These are phyloP conservation scores for Pelecanus crispus DNA, from an alignment of 2,113 vertebrate genomes.

Conservation along the genomic window DNA sequence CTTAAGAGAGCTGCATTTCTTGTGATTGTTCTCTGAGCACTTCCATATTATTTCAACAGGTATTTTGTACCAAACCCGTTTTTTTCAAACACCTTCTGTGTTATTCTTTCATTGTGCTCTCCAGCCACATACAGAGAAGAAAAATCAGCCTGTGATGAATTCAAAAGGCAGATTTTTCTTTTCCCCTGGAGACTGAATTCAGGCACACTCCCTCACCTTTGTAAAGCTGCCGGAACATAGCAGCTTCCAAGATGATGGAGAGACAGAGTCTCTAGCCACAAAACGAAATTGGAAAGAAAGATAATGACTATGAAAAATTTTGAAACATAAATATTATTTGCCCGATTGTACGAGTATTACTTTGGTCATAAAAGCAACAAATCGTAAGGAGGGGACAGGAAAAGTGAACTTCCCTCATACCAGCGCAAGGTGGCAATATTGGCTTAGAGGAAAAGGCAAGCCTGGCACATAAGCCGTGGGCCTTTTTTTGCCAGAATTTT, in stretches of 20 bases:
- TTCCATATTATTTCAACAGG: not conserved
- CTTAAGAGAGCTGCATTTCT: not conserved
- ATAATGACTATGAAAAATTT: accelerated
- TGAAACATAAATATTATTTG: accelerated
- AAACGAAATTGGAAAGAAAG: not conserved
- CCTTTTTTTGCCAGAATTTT: conserved; percentile 16
- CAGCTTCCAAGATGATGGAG: not conserved
- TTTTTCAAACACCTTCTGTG: not conserved
- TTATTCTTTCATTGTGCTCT: not conserved
- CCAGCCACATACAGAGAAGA: not conserved
- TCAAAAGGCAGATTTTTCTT: not conserved
- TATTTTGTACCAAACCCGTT: not conserved
- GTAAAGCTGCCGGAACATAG: not conserved
- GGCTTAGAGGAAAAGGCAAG: not conserved
- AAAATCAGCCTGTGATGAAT: not conserved
- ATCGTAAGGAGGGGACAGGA: not conserved
- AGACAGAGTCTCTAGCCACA: not conserved
- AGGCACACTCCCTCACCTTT: accelerated
- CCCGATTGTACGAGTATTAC: accelerated
- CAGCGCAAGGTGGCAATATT: conserved; percentile 7
- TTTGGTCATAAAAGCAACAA: accelerated
- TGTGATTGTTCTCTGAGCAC: not conserved
- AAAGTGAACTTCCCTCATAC: not conserved
- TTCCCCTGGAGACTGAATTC: not conserved
- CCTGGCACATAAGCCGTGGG: not conserved